Evolutionary conservation across 2,888 invertebrate genomes (phyloP).

Genomic region (Drosophila anceps): DNA sequence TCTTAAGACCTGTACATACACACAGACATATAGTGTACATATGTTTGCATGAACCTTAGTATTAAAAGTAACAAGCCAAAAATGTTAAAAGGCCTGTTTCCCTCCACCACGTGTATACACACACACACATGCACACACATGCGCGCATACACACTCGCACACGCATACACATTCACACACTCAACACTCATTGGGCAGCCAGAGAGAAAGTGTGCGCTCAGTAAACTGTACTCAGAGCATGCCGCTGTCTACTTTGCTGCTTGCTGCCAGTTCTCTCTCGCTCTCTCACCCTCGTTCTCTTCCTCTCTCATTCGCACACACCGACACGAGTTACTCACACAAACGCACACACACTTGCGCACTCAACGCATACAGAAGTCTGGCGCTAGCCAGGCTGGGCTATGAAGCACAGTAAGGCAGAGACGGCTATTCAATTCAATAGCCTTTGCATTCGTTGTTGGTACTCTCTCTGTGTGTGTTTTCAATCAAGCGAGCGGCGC

Average conservation of each 20-base stretch:
- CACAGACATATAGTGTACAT: not conserved
- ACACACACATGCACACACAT: slow-evolving; percentile 50
- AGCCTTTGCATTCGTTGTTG: slow-evolving; percentile 85
- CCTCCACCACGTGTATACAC: slow-evolving; percentile 78
- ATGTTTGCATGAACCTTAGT: slow-evolving; percentile 46
- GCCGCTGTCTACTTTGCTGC: slow-evolving; percentile 33
- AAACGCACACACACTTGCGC: slow-evolving; percentile 68
- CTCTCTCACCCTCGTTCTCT: slow-evolving; percentile 33
- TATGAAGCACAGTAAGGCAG: slow-evolving; percentile 71
- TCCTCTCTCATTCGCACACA: slow-evolving; percentile 46
- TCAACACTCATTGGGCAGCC: slow-evolving; percentile 38
- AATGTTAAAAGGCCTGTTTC: slow-evolving; percentile 66
- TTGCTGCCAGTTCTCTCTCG: slow-evolving; percentile 6
- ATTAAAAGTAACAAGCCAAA: slow-evolving; percentile 60
- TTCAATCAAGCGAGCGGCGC: slow-evolving; percentile 82
- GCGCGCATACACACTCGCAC: slow-evolving; percentile 44
- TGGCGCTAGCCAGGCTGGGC: slow-evolving; percentile 65
- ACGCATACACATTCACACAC: slow-evolving; percentile 66
- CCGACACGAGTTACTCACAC: slow-evolving; percentile 45
- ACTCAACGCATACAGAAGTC: slow-evolving; percentile 73
- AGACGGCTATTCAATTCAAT: slow-evolving; percentile 84
- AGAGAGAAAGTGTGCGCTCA: slow-evolving; percentile 61
- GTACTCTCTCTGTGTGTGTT: slow-evolving; percentile 84
- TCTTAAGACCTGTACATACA: not conserved
- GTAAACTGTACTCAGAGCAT: slow-evolving; percentile 66